phyloP scores from a whole-genome alignment of 2,888 invertebrate species.

The Heteromyza rotundicornis region DNA sequence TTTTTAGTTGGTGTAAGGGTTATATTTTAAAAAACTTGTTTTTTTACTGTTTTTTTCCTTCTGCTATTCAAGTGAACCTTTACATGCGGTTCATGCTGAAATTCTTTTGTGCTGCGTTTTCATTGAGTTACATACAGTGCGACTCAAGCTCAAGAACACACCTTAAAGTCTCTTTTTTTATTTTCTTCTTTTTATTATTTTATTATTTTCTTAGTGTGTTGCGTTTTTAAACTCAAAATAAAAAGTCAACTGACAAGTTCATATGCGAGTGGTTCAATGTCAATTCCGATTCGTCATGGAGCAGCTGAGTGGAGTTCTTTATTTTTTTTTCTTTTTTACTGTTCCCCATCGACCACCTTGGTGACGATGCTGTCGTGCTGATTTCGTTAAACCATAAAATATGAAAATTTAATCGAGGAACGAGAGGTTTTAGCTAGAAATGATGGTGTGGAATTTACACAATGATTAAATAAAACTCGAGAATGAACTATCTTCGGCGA shows the following conservation, averaged over 20 bases:
- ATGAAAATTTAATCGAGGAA: too few species aligned
- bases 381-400: too few species aligned
- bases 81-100: conserved; percentile 1
- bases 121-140: neutral
- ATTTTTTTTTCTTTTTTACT: too few species aligned
- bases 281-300: conserved; percentile 59
- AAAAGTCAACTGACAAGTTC: conserved; percentile 29
- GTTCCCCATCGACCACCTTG: too few species aligned
- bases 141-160: conserved; percentile 60
- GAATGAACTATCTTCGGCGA: too few species aligned
- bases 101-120: conserved; percentile 11
- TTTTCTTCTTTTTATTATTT: neutral
- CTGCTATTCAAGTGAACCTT: neutral
- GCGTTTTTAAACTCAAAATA: conserved; percentile 1
- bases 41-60: neutral
- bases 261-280: conserved; percentile 50
- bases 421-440: too few species aligned
- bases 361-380: too few species aligned
- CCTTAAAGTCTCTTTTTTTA: conserved; percentile 44
- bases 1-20: neutral
- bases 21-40: neutral
- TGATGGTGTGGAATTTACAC: too few species aligned
- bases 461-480: too few species aligned
- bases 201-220: neutral
- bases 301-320: too few species aligned